phyloP scores from a whole-genome alignment of 1,140 invertebrate genomes.

The Dinothrombium tinctorium region DNA sequence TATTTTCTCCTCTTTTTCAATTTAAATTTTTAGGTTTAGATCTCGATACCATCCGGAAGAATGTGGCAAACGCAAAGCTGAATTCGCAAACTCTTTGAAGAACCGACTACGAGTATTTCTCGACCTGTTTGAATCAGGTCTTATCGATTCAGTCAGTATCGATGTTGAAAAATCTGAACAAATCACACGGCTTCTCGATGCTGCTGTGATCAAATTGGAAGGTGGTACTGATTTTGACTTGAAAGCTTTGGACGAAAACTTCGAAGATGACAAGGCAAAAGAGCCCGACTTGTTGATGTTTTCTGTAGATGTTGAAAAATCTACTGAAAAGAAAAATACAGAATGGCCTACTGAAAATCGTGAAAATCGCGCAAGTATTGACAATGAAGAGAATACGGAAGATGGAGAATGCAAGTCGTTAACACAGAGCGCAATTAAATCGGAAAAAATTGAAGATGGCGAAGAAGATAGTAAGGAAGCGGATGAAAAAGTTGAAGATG shows the following conservation, averaged over 20 bases:
- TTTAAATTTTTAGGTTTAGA: slow-evolving; percentile 60
- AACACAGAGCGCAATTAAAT: slow-evolving; percentile 14
- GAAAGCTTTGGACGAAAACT: slow-evolving; percentile 31
- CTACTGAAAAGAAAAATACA: slow-evolving; percentile 8
- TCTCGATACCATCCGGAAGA: slow-evolving; percentile 97
- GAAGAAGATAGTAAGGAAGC: slow-evolving; percentile 5
- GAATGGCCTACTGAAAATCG: slow-evolving; percentile 13
- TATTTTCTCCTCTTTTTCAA: neutral
- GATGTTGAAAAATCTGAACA: slow-evolving; percentile 68
- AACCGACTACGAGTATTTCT: slow-evolving; percentile 71
- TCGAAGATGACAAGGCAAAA: slow-evolving; percentile 16
- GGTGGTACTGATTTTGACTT: slow-evolving; percentile 87
- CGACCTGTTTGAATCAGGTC: slow-evolving; percentile 47
- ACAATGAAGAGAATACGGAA: slow-evolving; percentile 5
- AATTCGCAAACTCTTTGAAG: slow-evolving; percentile 55
- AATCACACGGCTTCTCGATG: slow-evolving; percentile 69
- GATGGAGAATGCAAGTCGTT: no score
- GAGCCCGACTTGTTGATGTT: slow-evolving; percentile 4
- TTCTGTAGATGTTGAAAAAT: slow-evolving; percentile 6
- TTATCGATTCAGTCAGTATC: slow-evolving; percentile 49
- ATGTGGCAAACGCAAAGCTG: slow-evolving; percentile 64
- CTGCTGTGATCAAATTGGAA: slow-evolving; percentile 87
- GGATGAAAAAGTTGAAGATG: neutral
- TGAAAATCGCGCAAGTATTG: slow-evolving; percentile 6
- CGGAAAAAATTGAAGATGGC: slow-evolving; percentile 11